Percentiles rank a stretch among this genome's conserved stretches.
These are phyloP conservation scores for Ariopsis seemanni DNA, from an alignment of 2,113 vertebrate genomes.

Conservation along the genomic window DNA sequence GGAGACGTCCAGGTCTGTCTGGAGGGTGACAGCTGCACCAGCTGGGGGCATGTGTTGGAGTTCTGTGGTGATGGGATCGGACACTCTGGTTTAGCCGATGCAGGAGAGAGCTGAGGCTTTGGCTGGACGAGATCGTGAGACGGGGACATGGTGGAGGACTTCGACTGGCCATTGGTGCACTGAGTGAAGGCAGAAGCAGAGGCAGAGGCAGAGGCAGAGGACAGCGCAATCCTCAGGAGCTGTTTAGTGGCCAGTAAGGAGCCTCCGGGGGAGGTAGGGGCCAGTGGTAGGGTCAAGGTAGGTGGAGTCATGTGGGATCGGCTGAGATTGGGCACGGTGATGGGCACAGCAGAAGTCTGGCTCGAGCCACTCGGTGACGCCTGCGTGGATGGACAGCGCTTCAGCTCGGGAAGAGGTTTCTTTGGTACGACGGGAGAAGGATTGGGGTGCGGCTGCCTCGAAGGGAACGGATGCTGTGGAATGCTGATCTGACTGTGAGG, in stretches of 20 bases:
- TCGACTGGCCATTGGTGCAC: conserved; percentile 58
- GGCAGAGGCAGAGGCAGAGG: conserved; percentile 61
- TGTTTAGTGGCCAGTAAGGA: conserved; percentile 70
- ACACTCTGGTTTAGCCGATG: conserved; percentile 28
- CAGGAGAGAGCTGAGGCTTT: conserved; percentile 43
- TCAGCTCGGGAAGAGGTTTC: conserved; percentile 52
- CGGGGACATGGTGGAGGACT: conserved; percentile 42
- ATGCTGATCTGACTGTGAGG: conserved; percentile 58
- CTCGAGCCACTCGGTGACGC: conserved; percentile 21
- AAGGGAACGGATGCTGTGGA: conserved; percentile 57
- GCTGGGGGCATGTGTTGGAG: conserved; percentile 46
- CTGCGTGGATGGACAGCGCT: conserved; percentile 57
- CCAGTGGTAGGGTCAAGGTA: conserved; percentile 48
- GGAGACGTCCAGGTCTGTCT: conserved; percentile 61
- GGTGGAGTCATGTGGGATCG: conserved; percentile 53
- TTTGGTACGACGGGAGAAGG: conserved; percentile 50
- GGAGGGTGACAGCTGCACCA: conserved; percentile 49
- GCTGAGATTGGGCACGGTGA: conserved; percentile 43
- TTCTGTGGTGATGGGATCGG: conserved; percentile 57
- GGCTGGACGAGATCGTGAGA: conserved; percentile 41
- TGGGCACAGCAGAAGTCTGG: conserved; percentile 33
- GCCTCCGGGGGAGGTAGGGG: conserved; percentile 52
- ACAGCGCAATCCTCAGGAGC: conserved; percentile 74
- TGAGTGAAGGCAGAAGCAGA: conserved; percentile 55
- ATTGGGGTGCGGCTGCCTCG: conserved; percentile 41